Conservation (phyloP, 2,113 vertebrate species). For the Lophius piscatorius region DNA sequence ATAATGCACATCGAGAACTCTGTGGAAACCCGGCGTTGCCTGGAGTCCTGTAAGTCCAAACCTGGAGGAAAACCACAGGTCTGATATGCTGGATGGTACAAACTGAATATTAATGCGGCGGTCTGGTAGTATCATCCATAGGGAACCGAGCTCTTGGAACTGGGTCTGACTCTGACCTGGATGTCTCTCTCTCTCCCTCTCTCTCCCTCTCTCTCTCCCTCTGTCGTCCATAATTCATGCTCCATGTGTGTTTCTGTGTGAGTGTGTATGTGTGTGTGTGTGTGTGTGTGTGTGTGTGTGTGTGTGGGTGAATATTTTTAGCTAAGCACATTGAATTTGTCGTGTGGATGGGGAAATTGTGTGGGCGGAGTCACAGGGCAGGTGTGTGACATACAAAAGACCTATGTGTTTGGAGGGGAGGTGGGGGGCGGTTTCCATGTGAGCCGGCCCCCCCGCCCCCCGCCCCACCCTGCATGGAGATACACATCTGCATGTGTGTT, state of each 20-base stretch:
- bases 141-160: constrained; percentile 68
- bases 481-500: background rate
- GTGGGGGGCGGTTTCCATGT: constrained; percentile 1
- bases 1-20: constrained; percentile 2
- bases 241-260: no score
- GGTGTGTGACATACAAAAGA: constrained; percentile 48
- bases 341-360: constrained; percentile 25
- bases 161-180: constrained; percentile 79
- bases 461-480: no score
- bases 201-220: constrained; percentile 18
- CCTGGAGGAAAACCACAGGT: constrained; percentile 38
- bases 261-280: no score
- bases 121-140: constrained; percentile 65
- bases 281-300: no score
- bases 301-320: constrained; percentile 74
- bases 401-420: no score
- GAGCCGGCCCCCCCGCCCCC: background rate
- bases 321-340: constrained; percentile 38
- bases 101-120: constrained; percentile 71
- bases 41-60: constrained; percentile 33
- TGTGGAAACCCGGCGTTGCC: constrained; percentile 2
- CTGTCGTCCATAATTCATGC: constrained; percentile 75
- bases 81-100: constrained; percentile 52
- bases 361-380: constrained; percentile 42
- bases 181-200: constrained; percentile 58